Evolutionary conservation across 2,888 invertebrate genomes (phyloP).

Genomic region (Digitonthophagus gazella): DNA sequence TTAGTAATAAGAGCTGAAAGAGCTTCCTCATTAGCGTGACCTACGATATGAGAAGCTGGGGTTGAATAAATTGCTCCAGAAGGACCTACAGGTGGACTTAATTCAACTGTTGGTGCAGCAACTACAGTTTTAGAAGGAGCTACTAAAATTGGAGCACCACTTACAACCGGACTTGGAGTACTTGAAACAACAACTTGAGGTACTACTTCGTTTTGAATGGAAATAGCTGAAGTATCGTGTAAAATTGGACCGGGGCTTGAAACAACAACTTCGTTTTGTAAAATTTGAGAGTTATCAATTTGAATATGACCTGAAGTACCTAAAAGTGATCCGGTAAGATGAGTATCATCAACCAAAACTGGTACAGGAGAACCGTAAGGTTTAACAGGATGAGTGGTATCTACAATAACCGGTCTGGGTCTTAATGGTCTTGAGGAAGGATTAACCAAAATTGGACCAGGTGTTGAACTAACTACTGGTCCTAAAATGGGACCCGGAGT

Average conservation of each 20-base stretch:
- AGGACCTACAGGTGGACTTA: slow-evolving; percentile 16
- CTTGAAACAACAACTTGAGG: slow-evolving; percentile 1
- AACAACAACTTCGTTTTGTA: slow-evolving; percentile 4
- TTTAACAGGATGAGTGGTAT: neutral
- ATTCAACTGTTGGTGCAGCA: slow-evolving; percentile 18
- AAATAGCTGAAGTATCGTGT: neutral
- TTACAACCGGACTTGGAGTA: slow-evolving; percentile 10
- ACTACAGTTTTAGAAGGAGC: slow-evolving; percentile 1
- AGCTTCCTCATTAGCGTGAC: neutral
- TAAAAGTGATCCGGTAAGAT: neutral
- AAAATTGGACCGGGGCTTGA: neutral
- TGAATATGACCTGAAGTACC: neutral
- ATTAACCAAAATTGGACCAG: neutral
- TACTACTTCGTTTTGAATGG: neutral
- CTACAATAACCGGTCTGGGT: neutral
- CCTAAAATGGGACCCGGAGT: slow-evolving; percentile 11
- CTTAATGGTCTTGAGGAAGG: neutral
- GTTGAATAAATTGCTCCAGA: neutral
- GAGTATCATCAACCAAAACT: slow-evolving; percentile 1
- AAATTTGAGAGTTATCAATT: neutral
- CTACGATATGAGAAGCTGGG: neutral
- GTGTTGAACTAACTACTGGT: neutral
- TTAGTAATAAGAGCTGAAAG: neutral
- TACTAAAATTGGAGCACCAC: neutral
- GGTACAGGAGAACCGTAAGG: slow-evolving; percentile 12